phyloP scores from a whole-genome alignment of 1,140 invertebrate species.

The Aphaenogaster floridana region DNA sequence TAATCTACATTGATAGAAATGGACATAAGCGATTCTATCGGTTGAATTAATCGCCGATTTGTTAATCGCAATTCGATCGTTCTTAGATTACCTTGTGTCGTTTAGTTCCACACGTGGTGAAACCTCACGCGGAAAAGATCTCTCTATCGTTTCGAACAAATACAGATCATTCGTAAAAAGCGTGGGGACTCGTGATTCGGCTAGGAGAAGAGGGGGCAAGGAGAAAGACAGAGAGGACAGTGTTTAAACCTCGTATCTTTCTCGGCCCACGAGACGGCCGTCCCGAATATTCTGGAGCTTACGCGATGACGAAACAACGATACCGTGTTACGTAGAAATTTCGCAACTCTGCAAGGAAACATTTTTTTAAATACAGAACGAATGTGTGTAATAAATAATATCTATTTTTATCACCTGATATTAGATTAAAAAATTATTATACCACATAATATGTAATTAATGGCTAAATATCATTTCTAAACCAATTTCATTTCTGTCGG shows the following conservation, averaged over 20 bases:
- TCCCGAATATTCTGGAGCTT: not conserved
- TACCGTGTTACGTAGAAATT: not conserved
- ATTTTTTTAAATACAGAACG: not conserved
- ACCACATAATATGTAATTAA: not conserved
- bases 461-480: not conserved
- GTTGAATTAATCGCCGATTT: not conserved
- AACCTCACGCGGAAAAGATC: not conserved
- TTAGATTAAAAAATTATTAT: not conserved
- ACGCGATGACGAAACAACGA: not conserved
- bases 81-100: not conserved
- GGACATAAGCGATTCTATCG: too few relatives aligned
- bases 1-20: too few relatives aligned
- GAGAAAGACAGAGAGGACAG: not conserved
- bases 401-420: not conserved
- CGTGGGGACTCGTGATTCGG: not conserved
- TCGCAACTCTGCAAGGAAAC: not conserved
- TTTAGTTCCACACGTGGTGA: not conserved
- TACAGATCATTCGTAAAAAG: not conserved
- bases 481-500: not conserved
- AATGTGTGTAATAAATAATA: not conserved
- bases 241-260: not conserved
- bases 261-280: not conserved
- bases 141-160: not conserved
- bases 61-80: not conserved
- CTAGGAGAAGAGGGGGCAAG: not conserved